Conservation (phyloP, 2,113 vertebrate species). For the Sisor rabdophorus region DNA sequence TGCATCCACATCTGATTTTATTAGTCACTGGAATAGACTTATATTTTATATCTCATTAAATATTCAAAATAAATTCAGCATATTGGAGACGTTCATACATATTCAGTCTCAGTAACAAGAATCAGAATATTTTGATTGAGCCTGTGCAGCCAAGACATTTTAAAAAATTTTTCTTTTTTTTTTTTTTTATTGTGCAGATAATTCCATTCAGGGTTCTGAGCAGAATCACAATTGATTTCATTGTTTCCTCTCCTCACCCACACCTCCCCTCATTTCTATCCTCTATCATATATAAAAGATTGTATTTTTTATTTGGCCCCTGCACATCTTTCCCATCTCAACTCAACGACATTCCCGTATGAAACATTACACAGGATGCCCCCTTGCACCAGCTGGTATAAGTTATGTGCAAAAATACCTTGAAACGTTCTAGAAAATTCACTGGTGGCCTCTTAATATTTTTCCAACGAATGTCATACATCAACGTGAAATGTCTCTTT, state of each 20-base stretch:
- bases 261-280: constrained; percentile 27
- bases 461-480: constrained; percentile 40
- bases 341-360: constrained; percentile 8
- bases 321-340: constrained; percentile 38
- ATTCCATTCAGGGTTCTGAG: constrained; percentile 72
- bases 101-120: constrained; percentile 75
- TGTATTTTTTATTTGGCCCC: constrained; percentile 46
- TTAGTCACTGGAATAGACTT: constrained; percentile 77
- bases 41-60: constrained; percentile 81
- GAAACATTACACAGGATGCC: constrained; percentile 37
- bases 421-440: constrained; percentile 42
- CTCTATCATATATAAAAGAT: constrained; percentile 64
- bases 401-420: constrained; percentile 36
- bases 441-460: constrained; percentile 39
- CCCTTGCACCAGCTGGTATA: constrained; percentile 21
- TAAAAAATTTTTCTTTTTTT: constrained; percentile 72
- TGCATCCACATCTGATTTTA: constrained; percentile 77
- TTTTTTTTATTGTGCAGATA: constrained; percentile 70
- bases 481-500: constrained; percentile 43
- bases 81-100: constrained; percentile 79
- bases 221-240: constrained; percentile 77
- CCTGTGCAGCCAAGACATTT: constrained; percentile 70
- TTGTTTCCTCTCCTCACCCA: constrained; percentile 62
- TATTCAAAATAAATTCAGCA: constrained; percentile 81
- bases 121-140: constrained; percentile 79